Evolutionary conservation across 2,888 invertebrate genomes (phyloP).

Genomic region (Tineola bisselliella): DNA sequence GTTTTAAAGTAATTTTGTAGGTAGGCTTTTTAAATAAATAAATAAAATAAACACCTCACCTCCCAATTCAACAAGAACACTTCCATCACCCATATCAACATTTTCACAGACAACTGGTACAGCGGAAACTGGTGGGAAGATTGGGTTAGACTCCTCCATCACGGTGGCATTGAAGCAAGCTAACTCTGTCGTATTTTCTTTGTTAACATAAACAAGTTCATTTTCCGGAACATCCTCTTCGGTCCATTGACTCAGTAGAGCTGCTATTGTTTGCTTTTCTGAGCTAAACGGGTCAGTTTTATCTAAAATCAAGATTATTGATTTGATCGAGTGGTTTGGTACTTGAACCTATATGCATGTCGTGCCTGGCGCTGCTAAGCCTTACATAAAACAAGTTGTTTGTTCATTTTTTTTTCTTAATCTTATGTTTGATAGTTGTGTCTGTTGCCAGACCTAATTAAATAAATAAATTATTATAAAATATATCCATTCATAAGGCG

Average conservation of each 20-base stretch:
- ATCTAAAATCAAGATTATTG: too few species aligned
- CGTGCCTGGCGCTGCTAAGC: too few species aligned
- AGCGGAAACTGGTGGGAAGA: conserved; percentile 47
- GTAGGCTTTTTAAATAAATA: too few species aligned
- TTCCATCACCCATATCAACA: conserved; percentile 20
- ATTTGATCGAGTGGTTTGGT: too few species aligned
- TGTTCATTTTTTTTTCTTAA: too few species aligned
- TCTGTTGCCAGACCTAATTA: too few species aligned
- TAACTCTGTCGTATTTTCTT: conserved; percentile 26
- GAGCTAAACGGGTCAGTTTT: conserved; percentile 49
- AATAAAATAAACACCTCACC: background rate
- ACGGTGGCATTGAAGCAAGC: conserved; percentile 48
- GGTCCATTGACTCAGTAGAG: conserved; percentile 56
- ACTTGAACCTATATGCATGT: too few species aligned
- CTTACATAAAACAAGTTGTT: too few species aligned
- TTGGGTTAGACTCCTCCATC: conserved; percentile 50
- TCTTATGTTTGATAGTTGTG: too few species aligned
- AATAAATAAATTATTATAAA: too few species aligned
- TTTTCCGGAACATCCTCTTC: conserved; percentile 53
- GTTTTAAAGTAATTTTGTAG: too few species aligned
- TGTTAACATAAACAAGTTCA: conserved; percentile 27
- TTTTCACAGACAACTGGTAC: conserved; percentile 30
- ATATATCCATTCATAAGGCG: too few species aligned
- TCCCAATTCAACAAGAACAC: conserved; percentile 37
- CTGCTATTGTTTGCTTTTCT: conserved; percentile 53